Evolutionary conservation across 2,113 vertebrate species (phyloP).

Genomic region (Brienomyrus brachyistius): DNA sequence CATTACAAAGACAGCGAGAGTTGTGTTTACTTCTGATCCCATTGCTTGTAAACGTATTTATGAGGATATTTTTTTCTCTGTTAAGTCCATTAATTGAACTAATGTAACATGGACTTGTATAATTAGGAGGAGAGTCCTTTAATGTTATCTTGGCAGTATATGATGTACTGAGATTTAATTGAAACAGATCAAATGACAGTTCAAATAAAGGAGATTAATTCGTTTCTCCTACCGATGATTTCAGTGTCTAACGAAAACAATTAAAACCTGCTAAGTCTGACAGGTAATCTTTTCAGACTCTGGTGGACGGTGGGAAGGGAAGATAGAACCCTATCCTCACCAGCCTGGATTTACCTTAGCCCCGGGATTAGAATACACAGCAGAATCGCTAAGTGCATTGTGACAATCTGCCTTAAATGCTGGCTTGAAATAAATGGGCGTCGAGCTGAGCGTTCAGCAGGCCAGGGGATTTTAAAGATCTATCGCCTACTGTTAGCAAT

Average conservation of each 20-base stretch:
- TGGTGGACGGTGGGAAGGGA: neutral
- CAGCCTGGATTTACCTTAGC: neutral
- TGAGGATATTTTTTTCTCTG: neutral
- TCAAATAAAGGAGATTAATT: slow-evolving; percentile 21
- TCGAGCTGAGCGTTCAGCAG: neutral
- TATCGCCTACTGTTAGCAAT: neutral
- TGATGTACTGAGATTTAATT: slow-evolving; percentile 12
- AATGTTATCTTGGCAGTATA: slow-evolving; percentile 12
- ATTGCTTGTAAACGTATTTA: slow-evolving; percentile 13
- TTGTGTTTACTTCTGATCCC: neutral
- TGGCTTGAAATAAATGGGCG: neutral
- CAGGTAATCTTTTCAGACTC: neutral
- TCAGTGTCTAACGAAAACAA: slow-evolving; percentile 34
- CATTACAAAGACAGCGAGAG: neutral
- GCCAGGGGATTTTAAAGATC: slow-evolving; percentile 10
- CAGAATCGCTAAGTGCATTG: neutral
- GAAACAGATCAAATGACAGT: slow-evolving; percentile 19
- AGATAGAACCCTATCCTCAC: neutral
- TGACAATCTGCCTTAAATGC: neutral
- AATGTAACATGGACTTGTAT: slow-evolving; percentile 10
- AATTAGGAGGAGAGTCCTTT: neutral
- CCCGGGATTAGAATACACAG: neutral
- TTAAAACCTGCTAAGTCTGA: slow-evolving; percentile 31
- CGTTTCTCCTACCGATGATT: slow-evolving; percentile 18
- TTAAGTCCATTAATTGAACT: slow-evolving; percentile 18